Evolutionary conservation across 2,888 invertebrate species (phyloP), one percentile per base, ranked within the genome.

Genomic region (Lypha dubia): DNA sequence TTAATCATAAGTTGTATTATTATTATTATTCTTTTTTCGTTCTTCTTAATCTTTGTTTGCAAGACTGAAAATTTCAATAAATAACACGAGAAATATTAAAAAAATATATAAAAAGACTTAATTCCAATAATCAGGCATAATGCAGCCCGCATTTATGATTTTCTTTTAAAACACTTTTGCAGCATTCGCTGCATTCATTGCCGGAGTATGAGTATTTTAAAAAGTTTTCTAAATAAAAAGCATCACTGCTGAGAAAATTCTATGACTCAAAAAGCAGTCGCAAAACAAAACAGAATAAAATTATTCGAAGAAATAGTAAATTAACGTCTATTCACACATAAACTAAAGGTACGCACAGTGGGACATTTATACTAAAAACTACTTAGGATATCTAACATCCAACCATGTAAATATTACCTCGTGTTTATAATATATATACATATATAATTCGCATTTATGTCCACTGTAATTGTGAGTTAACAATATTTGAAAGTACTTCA

Each of bases 101-200:
- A 67, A 68, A 4, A 4, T 28, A 51, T n/a, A 35, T 20, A 51
- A 51, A 51, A 0, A 38, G 22, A 51, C 28, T 74, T 60, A 68
- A 80, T 53, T 51, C 41, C 51, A 73, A 62, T 68, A 74, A 80
- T 80, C 67, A 68, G 22, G 20, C 65, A 60, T 68, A 67, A 67
- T 60, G 73, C 67, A 73, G 17, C 80, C 80, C 80, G 80, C 80
- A 80, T 80, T 49, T 74, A 0, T 8, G n/a, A 53, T 13, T 32
- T 77, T 68, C 49, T 58, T 49, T 60, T 38, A 24, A 71, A 65
- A 56, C 22, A 79, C 73, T 73, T 79, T 67, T 58, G 60, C 80
- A 73, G 56, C 79, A 51, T 20, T 41, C 24, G 4, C 24, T 28
- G 24, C 46, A 68, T 7, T 17, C 17, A 51, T 7, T 17, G 17